Base-by-base conservation (phyloP, 2,113 vertebrate species). In the Beaufortia kweichowensis region DNA sequence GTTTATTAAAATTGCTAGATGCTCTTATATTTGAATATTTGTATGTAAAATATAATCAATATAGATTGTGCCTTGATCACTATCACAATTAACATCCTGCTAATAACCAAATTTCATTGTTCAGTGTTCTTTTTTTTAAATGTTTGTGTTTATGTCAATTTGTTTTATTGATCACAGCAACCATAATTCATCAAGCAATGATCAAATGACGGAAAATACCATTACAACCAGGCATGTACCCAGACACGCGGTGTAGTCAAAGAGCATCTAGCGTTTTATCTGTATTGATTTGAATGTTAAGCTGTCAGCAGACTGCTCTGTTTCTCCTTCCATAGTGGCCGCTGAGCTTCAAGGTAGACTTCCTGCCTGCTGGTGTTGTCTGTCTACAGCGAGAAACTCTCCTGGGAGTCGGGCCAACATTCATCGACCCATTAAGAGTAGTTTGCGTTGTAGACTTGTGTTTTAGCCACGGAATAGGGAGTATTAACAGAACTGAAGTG, bases 381-480 rank as follows among this genome's bases (percentile, higher is more conserved):
- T 56, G 8, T 79, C 53, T 60, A 75, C 60, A 79, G n/a, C 50
- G 39, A 31, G 41, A n/a, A 43, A 17, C 55, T 57, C 79, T 63
- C 28, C 3, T 24, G 46, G 73, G 73, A 64, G 72, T 28, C 72
- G 50, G 66, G 69, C 48, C 67, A 69, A 72, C 53, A 10, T 39
- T 55, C 29, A 82, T 79, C 41, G 53, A 76, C 74, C 77, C 68
- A 68, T 76, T 76, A 69, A 66, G 29, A 53, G 56, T 19, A 61
- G 63, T 67, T 39, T 31, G 43, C 53, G 31, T 53, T 50, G 19
- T 76, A 71, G 72, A 77, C 11, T 67, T 7, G 7, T 39, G 41
- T 71, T 66, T 79, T 71, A 33, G 73, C 26, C 46, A 29, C 64
- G n/a, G 33, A 56, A 31, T 68, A 63, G 29, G 69, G 24, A 63